These are phyloP conservation scores for Meandrusa payeni DNA, from an alignment of 2,888 invertebrate species.

Conservation along the genomic window DNA sequence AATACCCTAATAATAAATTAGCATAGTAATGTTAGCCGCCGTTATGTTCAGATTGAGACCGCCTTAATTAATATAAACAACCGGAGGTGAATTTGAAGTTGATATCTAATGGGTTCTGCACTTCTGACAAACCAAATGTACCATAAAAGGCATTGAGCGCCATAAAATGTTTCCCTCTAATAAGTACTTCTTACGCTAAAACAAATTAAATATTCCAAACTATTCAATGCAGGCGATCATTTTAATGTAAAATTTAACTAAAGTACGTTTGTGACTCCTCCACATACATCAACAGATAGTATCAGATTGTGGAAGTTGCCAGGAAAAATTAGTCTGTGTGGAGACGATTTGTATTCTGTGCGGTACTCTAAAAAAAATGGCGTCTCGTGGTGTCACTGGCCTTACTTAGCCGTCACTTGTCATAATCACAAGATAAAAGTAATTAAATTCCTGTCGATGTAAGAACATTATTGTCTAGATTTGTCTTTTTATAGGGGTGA, in stretches of 20 bases:
- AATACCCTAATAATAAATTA: conserved; percentile 78
- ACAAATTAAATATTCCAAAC: neutral
- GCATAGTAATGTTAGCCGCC: conserved; percentile 74
- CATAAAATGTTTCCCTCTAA: too few relatives aligned
- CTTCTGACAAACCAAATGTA: too few relatives aligned
- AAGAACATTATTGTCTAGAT: conserved; percentile 8
- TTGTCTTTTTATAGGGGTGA: too few relatives aligned
- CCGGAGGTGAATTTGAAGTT: conserved; percentile 25
- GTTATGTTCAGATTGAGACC: conserved; percentile 73
- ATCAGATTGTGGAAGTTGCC: conserved; percentile 5
- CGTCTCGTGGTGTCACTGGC: conserved; percentile 68
- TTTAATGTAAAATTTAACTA: neutral
- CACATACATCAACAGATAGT: conserved; percentile 4
- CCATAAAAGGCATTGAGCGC: too few relatives aligned
- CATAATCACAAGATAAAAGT: conserved; percentile 32
- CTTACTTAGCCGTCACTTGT: conserved; percentile 38
- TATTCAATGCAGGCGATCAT: neutral
- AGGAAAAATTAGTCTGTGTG: conserved; percentile 6
- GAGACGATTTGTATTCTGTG: conserved; percentile 19
- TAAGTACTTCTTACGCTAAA: too few relatives aligned
- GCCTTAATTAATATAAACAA: conserved; percentile 70
- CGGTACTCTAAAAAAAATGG: conserved; percentile 39
- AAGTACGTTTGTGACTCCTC: neutral
- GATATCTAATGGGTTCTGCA: conserved; percentile 23
- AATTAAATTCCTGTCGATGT: conserved; percentile 22